Base-by-base conservation (phyloP, 2,797 vertebrate species). In the Falco rusticolus region DNA sequence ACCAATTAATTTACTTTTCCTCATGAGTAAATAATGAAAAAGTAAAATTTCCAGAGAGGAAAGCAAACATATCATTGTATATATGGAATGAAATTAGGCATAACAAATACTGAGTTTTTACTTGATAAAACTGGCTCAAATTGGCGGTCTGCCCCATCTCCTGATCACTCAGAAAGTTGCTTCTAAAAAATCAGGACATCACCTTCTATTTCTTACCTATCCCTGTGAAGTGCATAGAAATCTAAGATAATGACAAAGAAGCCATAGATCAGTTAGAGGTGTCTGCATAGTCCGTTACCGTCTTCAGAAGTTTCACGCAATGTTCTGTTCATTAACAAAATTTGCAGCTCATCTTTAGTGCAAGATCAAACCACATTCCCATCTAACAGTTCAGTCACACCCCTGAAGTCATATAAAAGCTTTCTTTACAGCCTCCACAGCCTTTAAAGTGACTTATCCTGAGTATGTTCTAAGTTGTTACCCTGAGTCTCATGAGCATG, bases 171-270 rank as follows among this genome's bases (percentile, higher is more conserved):
- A 68, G 31, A 60, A 93, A 72, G 45, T 41, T 82, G 68, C 53
- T 87, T 91, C 79, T 13, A 43, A 94, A 87, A 92, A 94, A 79
- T 83, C 81, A 90, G 45, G 57, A 69, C 87, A 81, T 84, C 24
- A 43, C 13, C 43, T 72, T 18, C 43, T 74, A 74, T 92, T 93
- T 84, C 72, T 61, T 56, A n/a, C 28, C 33, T 93, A 82, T 41
- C 41, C 13, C 28, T 80, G 15, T n/a, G 64, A 90, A 85, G 48
- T 6, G 1, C 68, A 68, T 33, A 81, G 53, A 76, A 84, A 82
- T 81, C 39, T 22, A 89, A 87, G 70, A 66, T 70, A 84, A 94
- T 47, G 56, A 68, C 68, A 64, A 53, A 92, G 91, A 70, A 74
- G 63, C 16, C 50, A 41, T 64, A 53, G 69, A 95, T 90, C 89